These are phyloP conservation scores for Schrankia costaestrigalis DNA, from an alignment of 2,888 invertebrate species.

Conservation along the genomic window DNA sequence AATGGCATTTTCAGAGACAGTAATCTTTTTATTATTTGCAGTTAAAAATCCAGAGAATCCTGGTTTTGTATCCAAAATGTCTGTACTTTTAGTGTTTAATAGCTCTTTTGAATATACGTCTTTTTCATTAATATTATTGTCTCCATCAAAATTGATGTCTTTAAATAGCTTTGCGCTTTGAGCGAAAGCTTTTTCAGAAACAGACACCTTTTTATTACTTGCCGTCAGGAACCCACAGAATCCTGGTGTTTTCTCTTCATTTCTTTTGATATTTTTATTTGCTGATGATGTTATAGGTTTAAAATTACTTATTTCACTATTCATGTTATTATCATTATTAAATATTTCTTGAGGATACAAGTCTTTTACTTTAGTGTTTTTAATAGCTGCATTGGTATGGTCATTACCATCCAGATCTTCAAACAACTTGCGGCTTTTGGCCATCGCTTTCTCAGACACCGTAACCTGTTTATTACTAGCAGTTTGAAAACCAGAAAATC, in stretches of 20 bases:
- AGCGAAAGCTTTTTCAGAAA: constrained; percentile 45
- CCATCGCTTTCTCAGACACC: constrained; percentile 48
- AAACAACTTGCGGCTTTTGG: constrained; percentile 51
- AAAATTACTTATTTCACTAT: too few species aligned
- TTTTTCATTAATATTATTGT: background rate
- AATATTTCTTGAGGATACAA: constrained; percentile 7
- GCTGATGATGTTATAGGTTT: constrained; percentile 33
- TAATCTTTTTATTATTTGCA: constrained; percentile 45
- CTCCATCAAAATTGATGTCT: background rate
- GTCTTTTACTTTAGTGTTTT: background rate
- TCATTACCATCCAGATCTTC: constrained; percentile 12
- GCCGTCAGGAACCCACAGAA: constrained; percentile 44
- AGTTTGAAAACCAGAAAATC: constrained; percentile 40
- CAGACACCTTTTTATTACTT: constrained; percentile 38
- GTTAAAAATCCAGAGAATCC: constrained; percentile 40
- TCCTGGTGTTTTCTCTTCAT: background rate
- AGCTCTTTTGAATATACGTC: background rate
- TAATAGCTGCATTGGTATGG: background rate
- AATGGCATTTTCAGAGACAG: constrained; percentile 49
- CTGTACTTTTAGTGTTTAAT: background rate
- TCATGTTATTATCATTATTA: constrained; percentile 37
- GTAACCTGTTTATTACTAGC: constrained; percentile 45
- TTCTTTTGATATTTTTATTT: constrained; percentile 36
- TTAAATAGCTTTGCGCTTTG: constrained; percentile 42
- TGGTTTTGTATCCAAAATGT: background rate